Evolutionary conservation across 2,113 vertebrate species (phyloP), one percentile per base, ranked within the genome.

Genomic region (Polyodon spathula): DNA sequence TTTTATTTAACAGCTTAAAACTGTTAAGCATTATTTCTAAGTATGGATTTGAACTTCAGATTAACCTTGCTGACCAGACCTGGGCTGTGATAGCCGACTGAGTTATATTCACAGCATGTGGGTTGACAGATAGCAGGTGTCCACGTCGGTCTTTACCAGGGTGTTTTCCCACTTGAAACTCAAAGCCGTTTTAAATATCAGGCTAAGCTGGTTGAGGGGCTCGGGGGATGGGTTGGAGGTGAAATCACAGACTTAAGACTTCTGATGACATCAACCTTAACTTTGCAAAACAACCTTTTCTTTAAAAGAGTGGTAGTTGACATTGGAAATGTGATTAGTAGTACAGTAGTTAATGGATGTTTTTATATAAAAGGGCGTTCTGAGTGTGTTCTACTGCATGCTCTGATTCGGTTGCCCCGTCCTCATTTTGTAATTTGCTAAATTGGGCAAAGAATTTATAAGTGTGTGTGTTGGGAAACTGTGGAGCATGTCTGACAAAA

Each of bases 81-180:
- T 41, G n/a, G n/a, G 42, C 41, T 12, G 11, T 3, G 46, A 5
- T 50, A 11, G 46, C 7, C 7, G 46, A 8, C 46, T 12, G 42
- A 43, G 58, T 17, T 37, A 43, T 41, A 14, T 37, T 48, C 9
- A 11, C 15, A n/a, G n/a, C 14, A 1, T 6, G 16, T 14, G 27
- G 62, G 56, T 8, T 4, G n/a, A 50, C 37, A 38, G 15, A 16
- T 58, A 74, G 71, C 67, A 76, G 75, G 68, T 80, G 69, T 74
- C 62, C 39, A 48, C 61, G 54, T 73, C 73, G 74, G 71, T 67
- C 75, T 68, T 40, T 66, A 56, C 65, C 68, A 61, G 17, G 74
- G 74, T 76, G 76, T 67, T 80, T 84, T 76, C 79, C 81, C 69
- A 67, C 61, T 37, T 15, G 17, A 54, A 55, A 41, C 58, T 66